Evolutionary conservation across 2,888 invertebrate genomes (phyloP).

Genomic region (Sylvicola cinctus): DNA sequence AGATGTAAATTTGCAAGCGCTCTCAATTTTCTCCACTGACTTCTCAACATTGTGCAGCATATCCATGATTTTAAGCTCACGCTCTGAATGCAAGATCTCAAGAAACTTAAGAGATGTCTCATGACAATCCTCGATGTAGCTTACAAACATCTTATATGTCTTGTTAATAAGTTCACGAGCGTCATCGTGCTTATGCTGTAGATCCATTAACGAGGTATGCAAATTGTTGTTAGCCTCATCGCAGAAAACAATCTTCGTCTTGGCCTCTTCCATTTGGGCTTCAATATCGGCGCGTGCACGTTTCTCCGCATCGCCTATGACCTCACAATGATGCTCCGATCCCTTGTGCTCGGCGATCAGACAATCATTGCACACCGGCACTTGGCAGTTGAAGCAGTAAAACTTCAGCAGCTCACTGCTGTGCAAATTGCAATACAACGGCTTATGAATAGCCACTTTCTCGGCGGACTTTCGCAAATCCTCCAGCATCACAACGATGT

Average conservation of each 20-base stretch:
- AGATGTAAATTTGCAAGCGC: slow-evolving; percentile 67
- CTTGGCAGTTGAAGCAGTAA: slow-evolving; percentile 72
- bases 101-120: slow-evolving; percentile 56
- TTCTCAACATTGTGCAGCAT: slow-evolving; percentile 65
- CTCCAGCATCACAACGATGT: slow-evolving; percentile 75
- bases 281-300: slow-evolving; percentile 58
- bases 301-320: slow-evolving; percentile 58
- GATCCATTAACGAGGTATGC: slow-evolving; percentile 60
- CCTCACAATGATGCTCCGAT: slow-evolving; percentile 64
- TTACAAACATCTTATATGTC: slow-evolving; percentile 58
- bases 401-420: slow-evolving; percentile 66
- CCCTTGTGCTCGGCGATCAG: slow-evolving; percentile 63
- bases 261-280: slow-evolving; percentile 51
- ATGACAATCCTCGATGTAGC: slow-evolving; percentile 58
- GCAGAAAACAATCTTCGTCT: slow-evolving; percentile 52
- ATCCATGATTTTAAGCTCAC: slow-evolving; percentile 81
- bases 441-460: slow-evolving; percentile 70
- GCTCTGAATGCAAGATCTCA: slow-evolving; percentile 56
- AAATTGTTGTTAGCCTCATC: slow-evolving; percentile 54
- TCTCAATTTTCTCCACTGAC: slow-evolving; percentile 64
- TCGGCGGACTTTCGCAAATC: slow-evolving; percentile 56
- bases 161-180: slow-evolving; percentile 67
- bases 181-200: slow-evolving; percentile 71
- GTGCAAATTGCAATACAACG: slow-evolving; percentile 66
- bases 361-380: slow-evolving; percentile 76